Base-by-base conservation (phyloP, 2,888 invertebrate species). In the Shargacucullia verbasci region DNA sequence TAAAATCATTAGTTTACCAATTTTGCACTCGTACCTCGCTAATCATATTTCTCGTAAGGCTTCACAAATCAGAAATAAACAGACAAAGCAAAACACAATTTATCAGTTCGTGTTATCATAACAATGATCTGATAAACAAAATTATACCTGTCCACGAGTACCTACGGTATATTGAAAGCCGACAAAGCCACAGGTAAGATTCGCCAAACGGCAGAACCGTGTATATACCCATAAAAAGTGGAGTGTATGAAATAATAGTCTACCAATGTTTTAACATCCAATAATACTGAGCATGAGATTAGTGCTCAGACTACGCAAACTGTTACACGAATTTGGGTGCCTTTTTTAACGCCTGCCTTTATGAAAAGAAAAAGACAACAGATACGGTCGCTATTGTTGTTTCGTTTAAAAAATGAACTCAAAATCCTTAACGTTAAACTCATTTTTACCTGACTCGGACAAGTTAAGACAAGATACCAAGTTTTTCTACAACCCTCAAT, bases 401-500 rank as follows among this genome's bases (percentile, higher is more conserved):
- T 52, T 62, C 37, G 54, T 62, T 63, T 67, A 57, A 65, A 70
- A 57, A 62, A 62, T 50, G 68, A 57, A 59, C 59, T 41, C 45
- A 59, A 57, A 73, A 70, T 70, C 59, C 69, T 65, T 64, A 56
- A 62, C 71, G 69, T 77, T 76, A 66, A 69, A 61, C 64, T 68
- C 46, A 68, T 74, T 80, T 78, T 79, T 83, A 85, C 85, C 84
- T 83, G 85, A 56, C 67, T 65, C 61, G 59, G 76, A 81, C 83
- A 81, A 72, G 81, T 79, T 70, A 57, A 78, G 76, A 84, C 84
- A 79, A 70, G 81, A 62, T 10, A 27, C 34, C 35, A 39, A 20
- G 7, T 56, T 74, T 41, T 60, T 56, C 53, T 43, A 41, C 31
- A 56, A 15, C 31, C 33, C 1, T 0, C 15, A 35, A 38, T 56